These are phyloP conservation scores for Amblyjoppa fuscipennis DNA, from an alignment of 2,888 invertebrate species.

Conservation along the genomic window DNA sequence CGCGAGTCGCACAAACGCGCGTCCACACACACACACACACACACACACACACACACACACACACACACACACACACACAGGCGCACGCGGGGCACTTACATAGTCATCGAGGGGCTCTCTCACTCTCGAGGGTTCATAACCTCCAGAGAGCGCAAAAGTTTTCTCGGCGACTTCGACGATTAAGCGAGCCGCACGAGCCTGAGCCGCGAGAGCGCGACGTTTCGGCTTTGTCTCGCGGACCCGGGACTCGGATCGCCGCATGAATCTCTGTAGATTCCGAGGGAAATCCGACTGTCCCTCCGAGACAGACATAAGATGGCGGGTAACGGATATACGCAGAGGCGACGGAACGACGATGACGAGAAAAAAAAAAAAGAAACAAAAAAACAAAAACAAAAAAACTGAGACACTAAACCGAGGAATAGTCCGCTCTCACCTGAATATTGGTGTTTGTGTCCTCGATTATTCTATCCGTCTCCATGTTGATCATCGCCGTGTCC, in stretches of 20 bases:
- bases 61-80: slow-evolving; percentile 6
- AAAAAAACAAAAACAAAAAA: not conserved
- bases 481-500: slow-evolving; percentile 89
- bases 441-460: slow-evolving; percentile 91
- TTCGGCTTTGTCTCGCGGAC: not conserved
- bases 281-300: slow-evolving; percentile 16
- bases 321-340: slow-evolving; percentile 54
- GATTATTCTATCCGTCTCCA: slow-evolving; percentile 96
- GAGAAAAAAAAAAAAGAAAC: slow-evolving; percentile 12
- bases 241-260: not conserved
- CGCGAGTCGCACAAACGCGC: not conserved
- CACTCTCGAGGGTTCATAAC: slow-evolving; percentile 59
- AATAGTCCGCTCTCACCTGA: slow-evolving; percentile 85
- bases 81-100: not conserved
- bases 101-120: slow-evolving; percentile 14
- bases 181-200: not conserved
- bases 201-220: no score
- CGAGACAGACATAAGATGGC: slow-evolving; percentile 60
- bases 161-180: not conserved
- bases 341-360: slow-evolving; percentile 26
- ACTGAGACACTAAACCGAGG: not conserved
- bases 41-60: slow-evolving; percentile 5
- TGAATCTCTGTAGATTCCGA: not conserved
- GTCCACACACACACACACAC: slow-evolving; percentile 1
- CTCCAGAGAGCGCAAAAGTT: slow-evolving; percentile 40